phyloP scores from a whole-genome alignment of 2,797 vertebrate species.

The Poeciliopsis paucimaculata region DNA sequence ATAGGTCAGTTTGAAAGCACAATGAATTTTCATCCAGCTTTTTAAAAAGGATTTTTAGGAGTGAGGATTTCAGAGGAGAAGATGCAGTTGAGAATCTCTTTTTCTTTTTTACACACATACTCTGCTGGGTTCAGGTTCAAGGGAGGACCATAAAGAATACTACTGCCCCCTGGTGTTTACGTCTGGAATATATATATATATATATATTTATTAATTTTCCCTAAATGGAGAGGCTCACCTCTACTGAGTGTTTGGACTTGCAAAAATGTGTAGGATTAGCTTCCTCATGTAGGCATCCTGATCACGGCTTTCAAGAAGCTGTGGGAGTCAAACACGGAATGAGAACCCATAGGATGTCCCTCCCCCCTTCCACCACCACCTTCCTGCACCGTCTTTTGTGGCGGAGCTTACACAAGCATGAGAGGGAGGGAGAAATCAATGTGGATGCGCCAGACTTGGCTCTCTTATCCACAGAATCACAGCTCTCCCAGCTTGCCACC shows the following conservation, averaged over 20 bases:
- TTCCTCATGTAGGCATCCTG: constrained; percentile 56
- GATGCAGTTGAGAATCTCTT: constrained; percentile 62
- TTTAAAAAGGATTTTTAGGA: constrained; percentile 67
- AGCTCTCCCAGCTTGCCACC: constrained; percentile 44
- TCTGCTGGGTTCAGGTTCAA: constrained; percentile 51
- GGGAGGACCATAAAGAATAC: constrained; percentile 54
- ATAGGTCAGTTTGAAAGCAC: constrained; percentile 76
- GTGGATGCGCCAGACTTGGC: constrained; percentile 67
- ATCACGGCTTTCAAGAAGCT: constrained; percentile 40
- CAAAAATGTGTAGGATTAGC: constrained; percentile 57
- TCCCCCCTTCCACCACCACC: not conserved
- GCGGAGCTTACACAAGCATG: constrained; percentile 65
- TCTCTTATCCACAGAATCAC: constrained; percentile 48
- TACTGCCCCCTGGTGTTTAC: constrained; percentile 75
- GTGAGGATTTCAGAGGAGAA: constrained; percentile 60
- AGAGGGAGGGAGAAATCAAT: constrained; percentile 68
- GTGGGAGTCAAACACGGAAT: constrained; percentile 56
- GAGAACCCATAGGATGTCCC: constrained; percentile 53
- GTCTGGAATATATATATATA: not conserved
- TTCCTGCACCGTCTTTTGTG: constrained; percentile 37
- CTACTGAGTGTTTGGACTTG: constrained; percentile 46
- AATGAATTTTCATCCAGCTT: constrained; percentile 65
- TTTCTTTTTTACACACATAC: constrained; percentile 3
- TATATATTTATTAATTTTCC: not conserved
- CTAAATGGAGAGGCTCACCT: constrained; percentile 36